phyloP scores from a whole-genome alignment of 2,888 invertebrate species.

The Barypeithes pellucidus region DNA sequence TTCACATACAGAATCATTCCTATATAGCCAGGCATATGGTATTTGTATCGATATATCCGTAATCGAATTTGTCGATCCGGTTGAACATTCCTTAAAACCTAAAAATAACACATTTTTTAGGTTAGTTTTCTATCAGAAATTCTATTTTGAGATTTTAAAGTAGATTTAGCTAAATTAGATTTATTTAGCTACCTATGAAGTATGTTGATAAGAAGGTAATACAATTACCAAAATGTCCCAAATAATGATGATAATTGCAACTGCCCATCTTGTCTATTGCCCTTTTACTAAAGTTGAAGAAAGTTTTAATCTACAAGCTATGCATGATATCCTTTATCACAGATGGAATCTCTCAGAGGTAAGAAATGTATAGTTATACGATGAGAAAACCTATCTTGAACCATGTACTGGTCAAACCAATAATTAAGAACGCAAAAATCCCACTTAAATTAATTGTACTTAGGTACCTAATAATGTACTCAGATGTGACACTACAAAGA shows the following conservation, averaged over 20 bases:
- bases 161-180: constrained; percentile 7
- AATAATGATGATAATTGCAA: constrained; percentile 82
- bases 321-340: constrained; percentile 96
- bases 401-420: too few relatives aligned
- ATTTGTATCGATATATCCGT: background rate
- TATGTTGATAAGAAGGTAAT: constrained; percentile 46
- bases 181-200: constrained; percentile 21
- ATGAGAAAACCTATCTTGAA: too few relatives aligned
- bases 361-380: constrained; percentile 64
- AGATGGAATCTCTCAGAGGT: constrained; percentile 89
- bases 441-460: too few relatives aligned
- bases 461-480: too few relatives aligned
- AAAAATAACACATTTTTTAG: constrained; percentile 10
- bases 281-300: constrained; percentile 99
- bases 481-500: too few relatives aligned
- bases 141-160: constrained; percentile 19
- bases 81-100: constrained; percentile 7
- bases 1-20: too few relatives aligned
- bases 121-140: constrained; percentile 17
- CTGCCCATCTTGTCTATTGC: constrained; percentile 87
- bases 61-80: constrained; percentile 1
- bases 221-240: constrained; percentile 77
- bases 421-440: too few relatives aligned
- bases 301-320: constrained; percentile 98
- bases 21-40: too few relatives aligned